A percentile compares a stretch with the other conserved stretches of the same genome.
Conservation (phyloP, 2,113 vertebrate genomes). For the Regulus satrapa region DNA sequence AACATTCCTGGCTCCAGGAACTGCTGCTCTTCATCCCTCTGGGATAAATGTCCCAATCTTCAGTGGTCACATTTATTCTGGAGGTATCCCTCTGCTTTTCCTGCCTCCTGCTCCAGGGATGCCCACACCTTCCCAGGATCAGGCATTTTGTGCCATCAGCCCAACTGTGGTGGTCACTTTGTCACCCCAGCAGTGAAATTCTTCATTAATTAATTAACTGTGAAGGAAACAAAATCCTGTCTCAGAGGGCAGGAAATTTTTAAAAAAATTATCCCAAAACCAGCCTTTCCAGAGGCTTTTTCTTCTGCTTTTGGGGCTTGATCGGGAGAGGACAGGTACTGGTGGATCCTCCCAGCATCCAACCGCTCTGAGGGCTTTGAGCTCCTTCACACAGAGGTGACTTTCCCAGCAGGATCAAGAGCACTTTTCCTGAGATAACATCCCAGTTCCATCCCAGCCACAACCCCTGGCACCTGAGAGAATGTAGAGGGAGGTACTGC, state of each 20-base stretch:
- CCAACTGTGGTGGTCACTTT: not conserved
- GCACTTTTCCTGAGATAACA: not conserved
- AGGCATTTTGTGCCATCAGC: not conserved
- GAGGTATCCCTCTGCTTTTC: not conserved
- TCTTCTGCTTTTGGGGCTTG: not conserved
- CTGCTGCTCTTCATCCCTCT: not conserved
- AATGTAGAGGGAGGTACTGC: not conserved
- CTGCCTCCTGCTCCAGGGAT: not conserved
- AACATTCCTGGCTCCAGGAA: not conserved
- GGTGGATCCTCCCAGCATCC: not conserved
- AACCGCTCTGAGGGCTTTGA: not conserved
- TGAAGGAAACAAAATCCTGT: not conserved
- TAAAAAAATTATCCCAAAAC: not conserved
- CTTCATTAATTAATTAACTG: not conserved
- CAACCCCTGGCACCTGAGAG: not conserved
- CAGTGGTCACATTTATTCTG: rapidly evolving
- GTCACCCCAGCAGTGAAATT: not conserved
- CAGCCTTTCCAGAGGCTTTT: not conserved
- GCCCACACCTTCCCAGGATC: not conserved
- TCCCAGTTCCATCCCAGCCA: not conserved
- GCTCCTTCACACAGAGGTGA: not conserved
- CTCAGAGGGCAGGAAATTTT: not conserved
- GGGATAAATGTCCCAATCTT: not conserved
- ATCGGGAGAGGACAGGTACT: not conserved
- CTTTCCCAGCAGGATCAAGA: not conserved